These are phyloP conservation scores for Eulacestoma nigropectus DNA, from an alignment of 2,113 vertebrate species.

Conservation along the genomic window DNA sequence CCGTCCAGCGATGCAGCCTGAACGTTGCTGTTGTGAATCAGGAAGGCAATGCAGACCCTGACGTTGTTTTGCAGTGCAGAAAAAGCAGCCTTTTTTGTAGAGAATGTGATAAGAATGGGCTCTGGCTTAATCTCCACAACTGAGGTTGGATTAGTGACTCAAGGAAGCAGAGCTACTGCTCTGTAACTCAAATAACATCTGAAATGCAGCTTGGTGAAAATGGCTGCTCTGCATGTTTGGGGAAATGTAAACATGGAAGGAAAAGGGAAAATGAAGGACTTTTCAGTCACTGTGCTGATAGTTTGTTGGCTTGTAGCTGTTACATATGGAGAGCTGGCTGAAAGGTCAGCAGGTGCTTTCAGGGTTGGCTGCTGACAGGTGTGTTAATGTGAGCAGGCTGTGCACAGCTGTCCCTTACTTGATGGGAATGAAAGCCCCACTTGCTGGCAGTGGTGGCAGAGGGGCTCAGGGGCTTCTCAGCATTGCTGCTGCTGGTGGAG, in stretches of 20 bases:
- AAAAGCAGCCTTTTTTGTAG: not conserved
- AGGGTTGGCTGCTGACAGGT: not conserved
- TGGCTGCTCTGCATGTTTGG: not conserved
- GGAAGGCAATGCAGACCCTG: not conserved
- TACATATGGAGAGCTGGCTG: not conserved
- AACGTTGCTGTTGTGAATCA: rapidly evolving
- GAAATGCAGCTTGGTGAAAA: not conserved
- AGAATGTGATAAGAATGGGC: not conserved
- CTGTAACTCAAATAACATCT: not conserved
- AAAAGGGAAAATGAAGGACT: not conserved
- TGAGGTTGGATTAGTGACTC: not conserved
- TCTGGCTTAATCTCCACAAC: not conserved
- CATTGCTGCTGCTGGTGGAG: not conserved
- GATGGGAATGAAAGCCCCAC: not conserved
- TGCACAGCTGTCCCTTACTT: not conserved
- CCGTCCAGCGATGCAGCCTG: rapidly evolving
- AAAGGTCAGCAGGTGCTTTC: not conserved
- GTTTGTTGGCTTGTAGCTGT: not conserved
- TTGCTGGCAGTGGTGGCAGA: not conserved
- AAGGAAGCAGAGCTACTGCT: not conserved
- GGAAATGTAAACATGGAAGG: not conserved
- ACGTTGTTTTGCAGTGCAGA: not conserved
- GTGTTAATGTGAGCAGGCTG: not conserved
- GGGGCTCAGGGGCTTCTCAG: not conserved
- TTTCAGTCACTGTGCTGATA: not conserved